Conservation (phyloP, 1,140 invertebrate genomes). For the Ostrea denselamellosa region DNA sequence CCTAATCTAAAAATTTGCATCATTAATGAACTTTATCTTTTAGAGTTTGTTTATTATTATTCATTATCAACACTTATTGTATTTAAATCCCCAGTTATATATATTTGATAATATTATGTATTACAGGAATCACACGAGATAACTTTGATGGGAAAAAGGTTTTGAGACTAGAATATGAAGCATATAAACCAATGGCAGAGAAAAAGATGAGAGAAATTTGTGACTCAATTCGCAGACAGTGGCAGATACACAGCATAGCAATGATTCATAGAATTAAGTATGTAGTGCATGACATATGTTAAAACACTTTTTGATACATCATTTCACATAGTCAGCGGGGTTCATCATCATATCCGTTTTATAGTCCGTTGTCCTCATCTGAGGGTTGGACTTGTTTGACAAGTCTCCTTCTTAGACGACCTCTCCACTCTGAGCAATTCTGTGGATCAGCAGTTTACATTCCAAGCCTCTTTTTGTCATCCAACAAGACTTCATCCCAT, state of each 20-base stretch:
- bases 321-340: too few species aligned
- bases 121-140: conserved; percentile 89
- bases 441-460: too few species aligned
- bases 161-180: conserved; percentile 92
- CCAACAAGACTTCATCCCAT: too few species aligned
- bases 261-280: conserved; percentile 77
- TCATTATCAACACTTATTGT: too few species aligned
- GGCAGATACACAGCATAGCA: conserved; percentile 75
- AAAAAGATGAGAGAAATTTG: conserved; percentile 91
- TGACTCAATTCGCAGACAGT: conserved; percentile 78
- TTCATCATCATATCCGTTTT: too few species aligned
- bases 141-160: conserved; percentile 93
- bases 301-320: too few species aligned
- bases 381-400: too few species aligned
- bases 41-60: neutral
- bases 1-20: neutral
- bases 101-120: neutral
- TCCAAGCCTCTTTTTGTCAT: too few species aligned
- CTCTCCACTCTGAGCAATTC: too few species aligned
- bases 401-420: too few species aligned
- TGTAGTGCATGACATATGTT: conserved; percentile 3
- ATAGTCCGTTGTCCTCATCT: too few species aligned
- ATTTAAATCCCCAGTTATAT: neutral
- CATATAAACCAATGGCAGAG: conserved; percentile 93
- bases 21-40: neutral